phyloP scores from a whole-genome alignment of 2,888 invertebrate genomes.

The Epistrophe eligans region DNA sequence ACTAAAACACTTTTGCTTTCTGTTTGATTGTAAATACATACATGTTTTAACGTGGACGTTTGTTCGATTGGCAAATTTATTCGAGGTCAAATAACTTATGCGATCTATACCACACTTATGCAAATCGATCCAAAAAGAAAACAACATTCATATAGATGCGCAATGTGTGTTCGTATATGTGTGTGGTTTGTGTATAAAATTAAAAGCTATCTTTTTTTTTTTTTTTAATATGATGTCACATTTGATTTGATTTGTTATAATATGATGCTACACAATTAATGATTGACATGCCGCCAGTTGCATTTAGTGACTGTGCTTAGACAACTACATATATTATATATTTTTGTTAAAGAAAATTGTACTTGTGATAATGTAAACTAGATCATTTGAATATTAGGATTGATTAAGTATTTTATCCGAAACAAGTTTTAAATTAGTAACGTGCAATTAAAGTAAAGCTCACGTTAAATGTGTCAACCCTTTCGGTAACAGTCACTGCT shows the following conservation, averaged over 20 bases:
- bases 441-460: conserved; percentile 44
- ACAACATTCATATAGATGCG: conserved; percentile 5
- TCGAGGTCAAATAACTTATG: conserved; percentile 48
- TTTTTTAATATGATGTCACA: conserved; percentile 32
- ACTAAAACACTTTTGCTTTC: conserved; percentile 30
- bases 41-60: conserved; percentile 14
- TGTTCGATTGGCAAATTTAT: conserved; percentile 42
- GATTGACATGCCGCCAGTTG: conserved; percentile 26
- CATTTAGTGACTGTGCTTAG: background rate
- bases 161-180: background rate
- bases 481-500: background rate
- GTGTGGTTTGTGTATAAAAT: conserved; percentile 1
- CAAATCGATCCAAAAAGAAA: conserved; percentile 29
- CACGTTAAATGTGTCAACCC: conserved; percentile 58
- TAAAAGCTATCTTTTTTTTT: conserved; percentile 14
- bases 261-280: background rate
- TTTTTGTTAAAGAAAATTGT: no score
- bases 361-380: conserved; percentile 14
- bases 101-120: conserved; percentile 43
- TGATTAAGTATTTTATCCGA: background rate
- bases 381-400: conserved; percentile 58
- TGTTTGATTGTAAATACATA: background rate
- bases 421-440: conserved; percentile 60
- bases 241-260: conserved; percentile 1
- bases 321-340: background rate